Base-by-base conservation (phyloP, 2,888 invertebrate species). In the Eupithecia subumbrata region DNA sequence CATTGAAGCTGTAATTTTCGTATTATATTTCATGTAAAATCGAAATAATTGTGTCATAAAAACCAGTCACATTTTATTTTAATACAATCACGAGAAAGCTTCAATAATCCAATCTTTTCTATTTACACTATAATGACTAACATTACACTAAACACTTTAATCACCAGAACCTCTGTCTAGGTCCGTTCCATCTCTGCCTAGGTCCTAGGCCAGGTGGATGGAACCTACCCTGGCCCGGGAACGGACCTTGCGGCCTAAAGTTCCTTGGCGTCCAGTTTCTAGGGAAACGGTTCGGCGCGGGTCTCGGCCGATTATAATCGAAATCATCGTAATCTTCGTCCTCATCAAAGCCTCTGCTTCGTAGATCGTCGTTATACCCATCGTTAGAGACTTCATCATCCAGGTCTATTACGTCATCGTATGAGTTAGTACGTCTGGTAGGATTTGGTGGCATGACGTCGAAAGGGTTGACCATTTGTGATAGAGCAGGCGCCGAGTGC, bases 151-250 rank as follows among this genome's bases (percentile, higher is more conserved):
- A 52, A 43, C 78, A 77, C 75, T 77, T 75, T 80, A 40, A 84
- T 94, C 93, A 95, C 94, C 94, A 96, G 88, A 95, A 88, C 86
- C 95, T 84, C 85, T 90, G 82, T 83, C 95, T 77, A 48, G 95
- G 87, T 75, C 92, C 88, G 85, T 90, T 84, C 92, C 93, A 88
- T 83, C 93, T 79, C n/a, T 91, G 81, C 83, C 95, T 83, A 66
- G 93, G 95, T 76, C 92, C 83, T 78, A 90, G 85, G 75, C 30
- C 25, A n/a, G 92, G 81, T 76, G 92, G 92, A 90, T 92, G 89
- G 72, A 90, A 89, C 72, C 83, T 87, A 16, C 72, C 68, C 8
- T 69, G 77, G 0, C 68, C 66, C 3, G 0, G 60, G 5, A 74
- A 74, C 9, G 72, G 77, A 3, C 73, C 75, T 5, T 67, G 73